These are phyloP conservation scores for Drosophila cyrtoloma DNA, from an alignment of 2,888 invertebrate species.

Conservation along the genomic window DNA sequence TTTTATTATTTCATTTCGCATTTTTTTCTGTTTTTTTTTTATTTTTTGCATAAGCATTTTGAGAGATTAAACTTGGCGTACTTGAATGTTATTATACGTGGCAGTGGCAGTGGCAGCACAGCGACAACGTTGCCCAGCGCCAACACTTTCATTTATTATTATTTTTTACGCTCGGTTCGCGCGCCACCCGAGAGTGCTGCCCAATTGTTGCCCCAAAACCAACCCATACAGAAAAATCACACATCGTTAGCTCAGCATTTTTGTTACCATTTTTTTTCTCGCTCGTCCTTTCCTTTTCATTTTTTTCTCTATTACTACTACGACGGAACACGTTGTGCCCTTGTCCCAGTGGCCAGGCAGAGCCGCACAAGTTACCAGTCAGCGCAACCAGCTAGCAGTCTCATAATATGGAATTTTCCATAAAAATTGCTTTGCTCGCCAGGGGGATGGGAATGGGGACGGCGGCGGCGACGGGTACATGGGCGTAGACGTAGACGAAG, in stretches of 20 bases:
- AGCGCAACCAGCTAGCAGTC: constrained; percentile 52
- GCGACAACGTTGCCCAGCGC: constrained; percentile 63
- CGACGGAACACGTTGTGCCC: constrained; percentile 61
- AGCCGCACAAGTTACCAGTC: constrained; percentile 20
- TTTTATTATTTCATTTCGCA: constrained; percentile 6
- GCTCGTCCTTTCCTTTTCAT: constrained; percentile 21
- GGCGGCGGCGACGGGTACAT: background rate
- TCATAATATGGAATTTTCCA: constrained; percentile 81
- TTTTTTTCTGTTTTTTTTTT: constrained; percentile 30
- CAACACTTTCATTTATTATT: constrained; percentile 80
- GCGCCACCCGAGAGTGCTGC: constrained; percentile 44
- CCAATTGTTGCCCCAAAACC: constrained; percentile 69
- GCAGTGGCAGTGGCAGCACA: constrained; percentile 29
- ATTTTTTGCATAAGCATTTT: constrained; percentile 77
- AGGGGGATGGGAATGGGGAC: constrained; percentile 10
- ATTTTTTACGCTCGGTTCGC: constrained; percentile 74
- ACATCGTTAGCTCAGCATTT: constrained; percentile 78
- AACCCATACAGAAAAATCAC: constrained; percentile 79
- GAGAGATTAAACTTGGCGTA: constrained; percentile 81
- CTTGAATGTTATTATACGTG: constrained; percentile 80
- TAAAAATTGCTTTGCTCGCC: constrained; percentile 79
- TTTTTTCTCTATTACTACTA: constrained; percentile 13
- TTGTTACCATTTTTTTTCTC: constrained; percentile 28
- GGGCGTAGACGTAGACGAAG: constrained; percentile 28
- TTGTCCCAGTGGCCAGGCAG: constrained; percentile 57